phyloP scores from a whole-genome alignment of 2,797 vertebrate genomes.

The Meriones psammophilus region DNA sequence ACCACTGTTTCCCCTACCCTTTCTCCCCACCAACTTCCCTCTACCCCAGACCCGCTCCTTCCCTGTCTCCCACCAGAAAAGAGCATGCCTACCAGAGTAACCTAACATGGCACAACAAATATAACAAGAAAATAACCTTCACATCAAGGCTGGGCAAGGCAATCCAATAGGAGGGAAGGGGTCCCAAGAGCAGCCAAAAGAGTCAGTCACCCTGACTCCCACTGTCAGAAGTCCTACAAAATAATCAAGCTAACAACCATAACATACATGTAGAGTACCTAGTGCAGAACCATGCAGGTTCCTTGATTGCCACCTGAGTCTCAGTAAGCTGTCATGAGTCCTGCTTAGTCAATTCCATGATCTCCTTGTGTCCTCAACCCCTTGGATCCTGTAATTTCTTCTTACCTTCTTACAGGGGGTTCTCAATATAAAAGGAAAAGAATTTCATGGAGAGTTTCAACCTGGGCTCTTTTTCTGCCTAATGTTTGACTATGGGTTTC shows the following conservation, averaged over 20 bases:
- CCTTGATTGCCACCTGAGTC: not conserved
- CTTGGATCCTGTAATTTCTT: not conserved
- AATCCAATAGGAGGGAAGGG: not conserved
- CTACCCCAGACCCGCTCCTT: not conserved
- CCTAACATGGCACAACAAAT: not conserved
- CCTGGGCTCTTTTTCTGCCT: no score
- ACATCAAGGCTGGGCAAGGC: not conserved
- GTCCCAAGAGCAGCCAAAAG: not conserved
- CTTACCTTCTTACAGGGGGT: not conserved
- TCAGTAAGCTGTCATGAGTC: not conserved
- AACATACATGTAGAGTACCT: not conserved
- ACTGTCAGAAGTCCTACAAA: not conserved
- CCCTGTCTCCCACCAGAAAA: not conserved
- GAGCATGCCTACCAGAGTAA: not conserved
- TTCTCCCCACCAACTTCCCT: not conserved
- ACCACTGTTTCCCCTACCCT: not conserved
- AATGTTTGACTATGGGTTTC: not conserved
- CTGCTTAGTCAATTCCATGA: not conserved
- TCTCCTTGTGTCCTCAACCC: not conserved
- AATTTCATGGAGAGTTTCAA: not conserved
- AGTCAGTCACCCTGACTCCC: not conserved
- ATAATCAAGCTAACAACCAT: no score
- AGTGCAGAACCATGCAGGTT: not conserved
- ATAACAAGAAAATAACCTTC: not conserved
- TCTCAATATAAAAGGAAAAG: not conserved